Percentiles rank a stretch among this genome's conserved stretches.
phyloP scores from a whole-genome alignment of 2,797 vertebrate species.

The Micrastur ruficollis region DNA sequence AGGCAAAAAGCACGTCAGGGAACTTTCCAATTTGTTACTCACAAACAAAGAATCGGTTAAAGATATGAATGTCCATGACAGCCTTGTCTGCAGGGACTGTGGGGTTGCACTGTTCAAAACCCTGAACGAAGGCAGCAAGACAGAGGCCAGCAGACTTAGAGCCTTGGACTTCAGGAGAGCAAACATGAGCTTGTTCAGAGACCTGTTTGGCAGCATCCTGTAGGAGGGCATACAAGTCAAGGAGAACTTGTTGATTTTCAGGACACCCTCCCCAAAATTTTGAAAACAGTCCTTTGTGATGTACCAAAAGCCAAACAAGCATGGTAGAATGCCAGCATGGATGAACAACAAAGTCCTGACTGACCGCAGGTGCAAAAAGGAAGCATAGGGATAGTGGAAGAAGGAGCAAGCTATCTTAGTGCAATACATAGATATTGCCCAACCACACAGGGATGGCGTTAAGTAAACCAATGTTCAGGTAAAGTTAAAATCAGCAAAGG shows the following conservation, averaged over 20 bases:
- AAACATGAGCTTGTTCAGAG: neutral
- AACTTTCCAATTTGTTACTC: neutral
- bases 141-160: neutral
- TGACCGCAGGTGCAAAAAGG: neutral
- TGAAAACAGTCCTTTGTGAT: neutral
- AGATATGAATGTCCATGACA: neutral
- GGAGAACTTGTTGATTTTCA: neutral
- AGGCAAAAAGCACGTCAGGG: neutral
- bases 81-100: neutral
- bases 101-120: neutral
- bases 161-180: neutral
- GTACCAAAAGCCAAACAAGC: neutral
- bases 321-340: neutral
- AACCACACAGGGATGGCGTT: neutral
- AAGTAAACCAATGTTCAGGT: neutral
- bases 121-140: neutral
- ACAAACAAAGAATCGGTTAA: neutral
- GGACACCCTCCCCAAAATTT: neutral
- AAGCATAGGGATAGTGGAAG: neutral
- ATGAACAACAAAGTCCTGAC: neutral
- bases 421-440: neutral
- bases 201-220: neutral
- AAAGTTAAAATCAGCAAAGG: neutral
- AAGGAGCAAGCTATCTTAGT: neutral
- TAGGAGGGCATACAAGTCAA: neutral